Percentiles rank a stretch among this genome's conserved stretches.
phyloP scores from a whole-genome alignment of 2,113 vertebrate genomes.

The Clarias batrachus region DNA sequence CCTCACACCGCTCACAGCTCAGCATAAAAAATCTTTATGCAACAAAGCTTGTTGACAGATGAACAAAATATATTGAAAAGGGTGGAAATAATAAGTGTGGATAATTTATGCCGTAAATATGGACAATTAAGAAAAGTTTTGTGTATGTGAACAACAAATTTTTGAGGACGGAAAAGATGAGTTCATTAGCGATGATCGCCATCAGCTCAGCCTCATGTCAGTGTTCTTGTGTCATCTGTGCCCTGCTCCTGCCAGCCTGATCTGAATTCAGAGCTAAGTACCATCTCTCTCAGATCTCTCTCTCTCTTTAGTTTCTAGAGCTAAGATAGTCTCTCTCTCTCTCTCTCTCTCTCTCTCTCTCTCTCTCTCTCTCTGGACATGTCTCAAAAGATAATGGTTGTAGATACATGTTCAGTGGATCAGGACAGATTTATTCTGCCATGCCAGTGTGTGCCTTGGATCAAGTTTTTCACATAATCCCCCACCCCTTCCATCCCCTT shows the following conservation, averaged over 20 bases:
- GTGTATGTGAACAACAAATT: not conserved
- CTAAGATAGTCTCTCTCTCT: not conserved
- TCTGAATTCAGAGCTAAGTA: constrained; percentile 46
- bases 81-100: too few relatives aligned
- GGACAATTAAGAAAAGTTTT: not conserved
- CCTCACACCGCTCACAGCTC: too few relatives aligned
- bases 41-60: too few relatives aligned
- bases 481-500: not conserved
- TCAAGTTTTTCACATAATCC: constrained; percentile 2
- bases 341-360: not conserved
- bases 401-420: constrained; percentile 41
- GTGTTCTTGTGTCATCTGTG: constrained; percentile 46
- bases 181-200: constrained; percentile 16
- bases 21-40: too few relatives aligned
- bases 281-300: constrained; percentile 3
- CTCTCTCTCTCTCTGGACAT: constrained; percentile 7
- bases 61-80: too few relatives aligned
- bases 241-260: constrained; percentile 36
- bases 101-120: not conserved
- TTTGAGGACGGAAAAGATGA: not conserved
- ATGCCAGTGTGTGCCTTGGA: constrained; percentile 26
- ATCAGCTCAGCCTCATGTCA: constrained; percentile 36
- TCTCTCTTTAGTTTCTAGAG: too few relatives aligned
- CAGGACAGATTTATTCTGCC: constrained; percentile 44
- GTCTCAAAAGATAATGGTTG: constrained; percentile 47